Evolutionary conservation across 2,797 vertebrate genomes (phyloP).

Genomic region (Cryptoprocta ferox): DNA sequence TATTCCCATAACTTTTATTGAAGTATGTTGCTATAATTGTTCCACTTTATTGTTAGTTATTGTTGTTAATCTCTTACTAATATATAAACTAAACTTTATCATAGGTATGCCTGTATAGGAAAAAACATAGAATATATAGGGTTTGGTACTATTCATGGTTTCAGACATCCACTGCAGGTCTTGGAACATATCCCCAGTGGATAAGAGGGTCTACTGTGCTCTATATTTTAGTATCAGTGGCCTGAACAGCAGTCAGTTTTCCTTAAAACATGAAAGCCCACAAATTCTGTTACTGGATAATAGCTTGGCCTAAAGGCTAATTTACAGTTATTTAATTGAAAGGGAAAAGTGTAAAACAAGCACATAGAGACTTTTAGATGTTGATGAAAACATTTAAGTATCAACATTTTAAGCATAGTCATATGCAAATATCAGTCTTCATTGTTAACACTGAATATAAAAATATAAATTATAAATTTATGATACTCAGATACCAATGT

Average conservation of each 20-base stretch:
- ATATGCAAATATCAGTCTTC: neutral
- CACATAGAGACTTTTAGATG: neutral
- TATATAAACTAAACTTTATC: neutral
- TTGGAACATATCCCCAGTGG: neutral
- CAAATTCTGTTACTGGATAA: neutral
- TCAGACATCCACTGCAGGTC: neutral
- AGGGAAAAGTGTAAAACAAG: neutral
- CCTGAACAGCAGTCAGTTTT: neutral
- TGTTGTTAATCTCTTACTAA: neutral
- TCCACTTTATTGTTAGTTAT: neutral
- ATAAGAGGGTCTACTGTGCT: neutral
- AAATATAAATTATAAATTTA: neutral
- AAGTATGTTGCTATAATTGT: neutral
- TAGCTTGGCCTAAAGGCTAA: neutral
- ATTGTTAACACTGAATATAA: slow-evolving; percentile 9
- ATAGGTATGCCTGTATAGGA: neutral
- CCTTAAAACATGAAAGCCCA: neutral
- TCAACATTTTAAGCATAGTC: slow-evolving; percentile 7
- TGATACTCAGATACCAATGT: neutral
- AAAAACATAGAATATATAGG: neutral
- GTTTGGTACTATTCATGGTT: neutral
- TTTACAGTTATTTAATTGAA: neutral
- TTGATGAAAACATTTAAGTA: neutral
- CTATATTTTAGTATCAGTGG: neutral
- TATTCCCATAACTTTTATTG: neutral